Evolutionary conservation across 2,113 vertebrate genomes (phyloP).

Genomic region (Falcunculus frontatus): DNA sequence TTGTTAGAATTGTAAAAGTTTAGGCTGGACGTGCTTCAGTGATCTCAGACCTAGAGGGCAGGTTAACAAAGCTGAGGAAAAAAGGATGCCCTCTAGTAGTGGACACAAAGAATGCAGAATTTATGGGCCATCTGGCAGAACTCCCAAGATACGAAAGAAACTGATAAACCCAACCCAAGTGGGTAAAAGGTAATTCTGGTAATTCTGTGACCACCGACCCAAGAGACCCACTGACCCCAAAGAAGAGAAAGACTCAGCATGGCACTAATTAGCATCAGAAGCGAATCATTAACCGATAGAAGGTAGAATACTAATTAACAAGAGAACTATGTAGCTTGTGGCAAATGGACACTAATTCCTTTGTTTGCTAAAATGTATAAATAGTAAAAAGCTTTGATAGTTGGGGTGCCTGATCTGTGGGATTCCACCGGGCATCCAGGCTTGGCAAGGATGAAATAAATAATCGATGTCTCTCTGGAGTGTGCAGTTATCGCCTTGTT

Average conservation of each 20-base stretch:
- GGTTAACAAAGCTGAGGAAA: neutral
- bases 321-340: neutral
- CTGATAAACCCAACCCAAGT: neutral
- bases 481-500: fast-evolving
- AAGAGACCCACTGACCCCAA: neutral
- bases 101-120: neutral
- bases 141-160: neutral
- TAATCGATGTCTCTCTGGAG: fast-evolving
- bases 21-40: neutral
- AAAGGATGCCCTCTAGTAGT: neutral
- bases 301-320: neutral
- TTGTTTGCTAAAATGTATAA: neutral
- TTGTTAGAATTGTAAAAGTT: neutral
- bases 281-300: fast-evolving
- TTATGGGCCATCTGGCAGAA: neutral
- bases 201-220: neutral
- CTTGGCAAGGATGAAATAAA: neutral
- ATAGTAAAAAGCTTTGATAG: neutral
- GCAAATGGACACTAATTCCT: neutral
- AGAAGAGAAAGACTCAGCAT: neutral
- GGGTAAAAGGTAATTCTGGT: neutral
- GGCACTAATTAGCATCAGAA: neutral
- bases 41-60: neutral
- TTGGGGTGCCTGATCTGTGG: neutral
- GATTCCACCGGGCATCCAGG: too few species aligned